A percentile compares a stretch with the other conserved stretches of the same genome.
phyloP scores from a whole-genome alignment of 1,140 invertebrate genomes.

The Listronotus oregonensis region DNA sequence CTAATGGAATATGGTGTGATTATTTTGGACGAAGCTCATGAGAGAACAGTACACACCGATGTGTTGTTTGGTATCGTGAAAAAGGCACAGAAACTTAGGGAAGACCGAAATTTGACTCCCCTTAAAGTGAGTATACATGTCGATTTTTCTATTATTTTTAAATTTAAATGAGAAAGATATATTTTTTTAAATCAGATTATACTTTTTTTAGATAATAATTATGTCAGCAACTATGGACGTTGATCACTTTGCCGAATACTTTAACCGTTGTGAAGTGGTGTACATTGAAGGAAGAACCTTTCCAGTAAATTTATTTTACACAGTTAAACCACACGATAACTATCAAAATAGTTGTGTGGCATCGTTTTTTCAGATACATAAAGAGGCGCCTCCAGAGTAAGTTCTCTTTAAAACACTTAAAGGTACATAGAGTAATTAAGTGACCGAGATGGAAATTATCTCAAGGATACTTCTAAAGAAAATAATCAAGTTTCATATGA shows the following conservation, averaged over 20 bases:
- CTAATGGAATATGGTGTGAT: conserved; percentile 81
- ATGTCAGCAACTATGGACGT: conserved; percentile 97
- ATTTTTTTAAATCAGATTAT: no score
- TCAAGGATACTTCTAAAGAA: no score
- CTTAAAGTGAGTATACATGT: conserved; percentile 68
- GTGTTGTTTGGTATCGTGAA: conserved; percentile 86
- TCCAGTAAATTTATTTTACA: conserved; percentile 81
- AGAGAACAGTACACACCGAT: conserved; percentile 94
- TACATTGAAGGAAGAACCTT: conserved; percentile 90
- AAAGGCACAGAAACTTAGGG: conserved; percentile 74
- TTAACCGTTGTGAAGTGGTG: conserved; percentile 81
- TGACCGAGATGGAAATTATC: no score
- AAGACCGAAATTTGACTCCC: conserved; percentile 62
- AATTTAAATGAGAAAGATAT: no score
- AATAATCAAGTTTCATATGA: no score
- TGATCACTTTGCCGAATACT: conserved; percentile 90
- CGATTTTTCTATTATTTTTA: conserved; percentile 3
- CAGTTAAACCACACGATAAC: conserved; percentile 78
- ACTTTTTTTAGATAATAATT: conserved; percentile 70
- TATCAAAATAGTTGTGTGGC: conserved; percentile 81
- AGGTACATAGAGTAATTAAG: no score
- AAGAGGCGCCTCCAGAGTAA: conserved; percentile 79
- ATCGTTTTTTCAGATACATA: conserved; percentile 91
- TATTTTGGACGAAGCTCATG: conserved; percentile 97
- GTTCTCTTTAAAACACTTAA: no score